Conservation (phyloP, 2,113 vertebrate species). For the Periophthalmus modestus region DNA sequence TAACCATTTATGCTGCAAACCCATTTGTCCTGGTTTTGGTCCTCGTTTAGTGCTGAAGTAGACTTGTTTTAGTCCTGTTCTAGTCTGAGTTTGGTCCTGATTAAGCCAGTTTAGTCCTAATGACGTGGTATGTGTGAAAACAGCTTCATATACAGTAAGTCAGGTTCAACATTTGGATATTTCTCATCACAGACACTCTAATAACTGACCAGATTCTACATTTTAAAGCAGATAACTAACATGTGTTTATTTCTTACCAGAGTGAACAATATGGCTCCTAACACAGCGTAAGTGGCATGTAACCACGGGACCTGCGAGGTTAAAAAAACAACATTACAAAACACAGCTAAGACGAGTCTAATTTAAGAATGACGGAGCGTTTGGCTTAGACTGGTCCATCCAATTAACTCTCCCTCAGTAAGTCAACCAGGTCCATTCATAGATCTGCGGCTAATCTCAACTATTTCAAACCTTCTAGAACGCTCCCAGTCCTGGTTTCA, state of each 20-base stretch:
- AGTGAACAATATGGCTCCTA: constrained; percentile 89
- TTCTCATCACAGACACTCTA: background rate
- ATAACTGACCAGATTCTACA: background rate
- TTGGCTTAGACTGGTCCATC: constrained; percentile 56
- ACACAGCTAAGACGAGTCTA: constrained; percentile 28
- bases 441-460: constrained; percentile 1
- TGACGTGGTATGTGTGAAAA: too few relatives aligned
- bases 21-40: too few relatives aligned
- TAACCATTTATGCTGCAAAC: too few relatives aligned
- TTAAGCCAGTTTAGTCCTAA: too few relatives aligned
- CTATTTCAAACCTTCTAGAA: constrained; percentile 31
- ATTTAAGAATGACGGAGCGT: constrained; percentile 36
- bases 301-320: constrained; percentile 88
- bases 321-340: constrained; percentile 27
- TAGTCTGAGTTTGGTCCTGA: too few relatives aligned
- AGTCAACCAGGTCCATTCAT: background rate
- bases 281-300: constrained; percentile 84
- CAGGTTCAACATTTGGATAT: too few relatives aligned
- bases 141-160: too few relatives aligned
- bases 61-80: too few relatives aligned
- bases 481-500: background rate
- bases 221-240: background rate
- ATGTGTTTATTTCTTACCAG: constrained; percentile 81
- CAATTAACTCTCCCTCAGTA: background rate
- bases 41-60: too few relatives aligned